Conservation (phyloP, 2,797 vertebrate genomes). For the Myioborus melanocephalus region DNA sequence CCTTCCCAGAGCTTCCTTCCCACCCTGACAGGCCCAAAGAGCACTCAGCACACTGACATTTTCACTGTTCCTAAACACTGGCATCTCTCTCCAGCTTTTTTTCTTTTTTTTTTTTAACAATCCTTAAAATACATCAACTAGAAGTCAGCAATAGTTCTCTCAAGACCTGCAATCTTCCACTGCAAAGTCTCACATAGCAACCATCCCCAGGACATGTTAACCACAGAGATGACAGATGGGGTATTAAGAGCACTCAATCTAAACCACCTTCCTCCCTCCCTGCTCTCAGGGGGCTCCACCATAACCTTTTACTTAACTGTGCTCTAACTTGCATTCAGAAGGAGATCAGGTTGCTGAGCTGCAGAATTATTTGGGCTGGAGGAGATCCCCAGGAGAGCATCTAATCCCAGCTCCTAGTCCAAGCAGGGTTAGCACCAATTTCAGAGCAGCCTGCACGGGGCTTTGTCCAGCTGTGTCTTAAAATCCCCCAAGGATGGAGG, state of each 20-base stretch:
- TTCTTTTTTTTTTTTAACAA: background rate
- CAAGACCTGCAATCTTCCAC: background rate
- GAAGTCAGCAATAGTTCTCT: background rate
- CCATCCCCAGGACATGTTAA: slow-evolving; percentile 37
- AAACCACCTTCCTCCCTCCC: slow-evolving; percentile 60
- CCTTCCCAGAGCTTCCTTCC: background rate
- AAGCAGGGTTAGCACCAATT: background rate
- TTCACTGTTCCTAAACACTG: background rate
- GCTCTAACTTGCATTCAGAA: background rate
- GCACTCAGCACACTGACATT: background rate
- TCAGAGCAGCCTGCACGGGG: background rate
- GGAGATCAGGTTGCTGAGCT: slow-evolving; percentile 35
- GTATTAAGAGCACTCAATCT: slow-evolving; percentile 45
- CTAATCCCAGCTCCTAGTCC: slow-evolving; percentile 13
- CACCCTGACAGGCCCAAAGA: background rate
- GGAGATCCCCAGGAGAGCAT: slow-evolving; percentile 1
- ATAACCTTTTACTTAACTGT: slow-evolving; percentile 48
- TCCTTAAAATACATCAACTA: background rate
- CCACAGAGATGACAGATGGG: slow-evolving; percentile 61
- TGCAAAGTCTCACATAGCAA: background rate
- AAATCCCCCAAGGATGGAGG: background rate
- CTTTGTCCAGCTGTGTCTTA: background rate
- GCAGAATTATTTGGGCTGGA: background rate
- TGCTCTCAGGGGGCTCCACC: background rate
- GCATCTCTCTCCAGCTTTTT: background rate